Base-by-base conservation (phyloP, 37 sponge, comb jelly and placozoan genomes). In the Cliona cf. orientalis region DNA sequence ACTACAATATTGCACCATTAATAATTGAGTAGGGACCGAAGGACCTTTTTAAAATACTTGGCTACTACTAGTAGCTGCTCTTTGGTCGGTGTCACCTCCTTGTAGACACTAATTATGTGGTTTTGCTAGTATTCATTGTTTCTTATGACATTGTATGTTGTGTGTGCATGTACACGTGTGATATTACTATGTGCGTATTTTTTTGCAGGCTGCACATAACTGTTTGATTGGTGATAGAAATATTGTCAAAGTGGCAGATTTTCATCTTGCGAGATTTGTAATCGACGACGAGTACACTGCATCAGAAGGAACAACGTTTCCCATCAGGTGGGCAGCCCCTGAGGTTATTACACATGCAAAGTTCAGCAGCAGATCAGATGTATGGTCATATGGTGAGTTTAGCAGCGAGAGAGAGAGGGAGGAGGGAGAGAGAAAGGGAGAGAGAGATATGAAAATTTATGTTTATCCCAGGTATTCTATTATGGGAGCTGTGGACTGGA, bases 251-350 rank as follows among this genome's bases (percentile, higher is more conserved):
- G 98, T 97, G 59, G 98, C 86, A 22, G 98, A 97, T 55, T 97
- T 97, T 89, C 95, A 95, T 58, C 82, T 97, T 46, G 96, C 98
- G 2, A 79, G 94, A 71, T 90, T 87, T 73, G 90, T 93, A 46
- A 67, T 80, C 11, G 95, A 95, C 70, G 95, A 97, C 34, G 93
- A 92, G 76, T 97, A 97, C 86, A 94, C 95, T 26, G 98, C 98
- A 21, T 93, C 98, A 25, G 98, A 97, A 60, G 98, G 95, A 4
- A 95, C 96, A 58, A 95, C 92, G 79, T 97, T 97, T 76, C 95
- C 98, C 70, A 95, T 97, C 71, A 94, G 92, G 71, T 97, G 98
- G 98, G 98, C 98, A 33, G 98, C 98, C 0, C 98, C 98, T n/a
- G 98, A 97, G 42, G 98, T 97, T 44, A 94, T 97, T 76, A 92